Evolutionary conservation across 2,888 invertebrate genomes (phyloP).

Genomic region (Lepidocyrtoides sp.): DNA sequence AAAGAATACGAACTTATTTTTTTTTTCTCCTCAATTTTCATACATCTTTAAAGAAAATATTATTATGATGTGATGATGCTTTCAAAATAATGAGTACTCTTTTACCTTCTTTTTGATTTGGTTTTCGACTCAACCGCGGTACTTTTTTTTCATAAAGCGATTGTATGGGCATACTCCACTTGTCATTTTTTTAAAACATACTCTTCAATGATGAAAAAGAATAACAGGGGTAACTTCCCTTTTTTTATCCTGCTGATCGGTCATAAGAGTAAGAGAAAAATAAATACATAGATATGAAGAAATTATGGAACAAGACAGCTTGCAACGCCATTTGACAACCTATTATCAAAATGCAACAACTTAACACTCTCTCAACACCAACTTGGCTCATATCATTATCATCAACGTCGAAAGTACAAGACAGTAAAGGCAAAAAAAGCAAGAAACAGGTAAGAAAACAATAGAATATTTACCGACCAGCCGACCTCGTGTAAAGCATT

Average conservation of each 20-base stretch:
- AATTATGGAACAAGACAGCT: conserved; percentile 68
- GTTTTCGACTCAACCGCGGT: conserved; percentile 5
- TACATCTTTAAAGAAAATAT: conserved; percentile 47
- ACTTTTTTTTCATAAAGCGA: conserved; percentile 38
- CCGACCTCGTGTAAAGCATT: not conserved
- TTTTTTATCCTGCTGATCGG: not conserved
- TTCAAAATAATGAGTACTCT: conserved; percentile 72
- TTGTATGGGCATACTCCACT: conserved; percentile 70
- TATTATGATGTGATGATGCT: conserved; percentile 59
- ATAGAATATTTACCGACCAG: not conserved
- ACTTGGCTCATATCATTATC: not conserved
- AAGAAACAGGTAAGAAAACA: conserved; percentile 17
- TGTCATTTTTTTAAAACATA: conserved; percentile 73
- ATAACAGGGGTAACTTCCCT: not conserved
- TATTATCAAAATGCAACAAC: conserved; percentile 77
- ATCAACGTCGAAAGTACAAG: not conserved
- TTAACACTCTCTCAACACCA: not conserved
- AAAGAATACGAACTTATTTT: not conserved
- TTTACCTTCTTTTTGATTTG: not conserved
- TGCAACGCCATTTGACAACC: conserved; percentile 77
- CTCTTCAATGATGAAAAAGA: not conserved
- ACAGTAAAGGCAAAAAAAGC: not conserved
- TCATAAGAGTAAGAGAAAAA: not conserved
- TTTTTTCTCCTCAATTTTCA: conserved; percentile 33
- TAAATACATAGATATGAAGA: conserved; percentile 39